Base-by-base conservation (phyloP, 2,888 invertebrate species). In the Ceraclea dissimilis region DNA sequence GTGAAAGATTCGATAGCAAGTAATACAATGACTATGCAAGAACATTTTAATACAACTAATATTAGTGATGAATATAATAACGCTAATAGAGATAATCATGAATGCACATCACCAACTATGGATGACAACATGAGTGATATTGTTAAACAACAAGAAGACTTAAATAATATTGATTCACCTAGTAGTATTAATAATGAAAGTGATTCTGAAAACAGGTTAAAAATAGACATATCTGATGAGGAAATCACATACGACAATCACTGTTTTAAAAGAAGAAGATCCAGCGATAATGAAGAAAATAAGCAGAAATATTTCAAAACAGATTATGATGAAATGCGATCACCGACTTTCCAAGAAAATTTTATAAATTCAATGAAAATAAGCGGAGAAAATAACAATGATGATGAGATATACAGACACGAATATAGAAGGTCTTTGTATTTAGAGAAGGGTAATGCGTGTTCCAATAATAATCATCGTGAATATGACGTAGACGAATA, bases 401-500 rank as follows among this genome's bases (percentile, higher is more conserved):
- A 49, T 18, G 58, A 58, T 43, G 58, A 52, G 18, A 39, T 52
- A 1, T 55, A 60, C 20, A 63, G 60, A 21, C 63, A 65, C 49
- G 62, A 61, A 31, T 62, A 54, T 19, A 53, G 54, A 33, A 47
- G 55, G 51, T 58, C 61, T 51, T 49, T 18, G 46, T 51, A 49
- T 50, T 50, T 51, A 44, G n/a, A 62, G 63, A 46, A 61, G 56
- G 22, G 54, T 49, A 52, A 60, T 51, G 58, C 26, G 26, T 55
- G 48, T 57, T 54, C 52, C 60, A 61, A 56, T 59, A 54, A 11
- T 59, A 49, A 69, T 65, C 60, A 67, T 58, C 59, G 52, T 56
- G 43, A 58, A 39, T 57, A 60, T 17, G 62, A 64, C 62, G 52
- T 44, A n/a, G 52, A 54, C 33, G 59, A 73, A 63, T 71, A 68